Conservation (phyloP, 2,797 vertebrate species). For the Nothura maculosa region DNA sequence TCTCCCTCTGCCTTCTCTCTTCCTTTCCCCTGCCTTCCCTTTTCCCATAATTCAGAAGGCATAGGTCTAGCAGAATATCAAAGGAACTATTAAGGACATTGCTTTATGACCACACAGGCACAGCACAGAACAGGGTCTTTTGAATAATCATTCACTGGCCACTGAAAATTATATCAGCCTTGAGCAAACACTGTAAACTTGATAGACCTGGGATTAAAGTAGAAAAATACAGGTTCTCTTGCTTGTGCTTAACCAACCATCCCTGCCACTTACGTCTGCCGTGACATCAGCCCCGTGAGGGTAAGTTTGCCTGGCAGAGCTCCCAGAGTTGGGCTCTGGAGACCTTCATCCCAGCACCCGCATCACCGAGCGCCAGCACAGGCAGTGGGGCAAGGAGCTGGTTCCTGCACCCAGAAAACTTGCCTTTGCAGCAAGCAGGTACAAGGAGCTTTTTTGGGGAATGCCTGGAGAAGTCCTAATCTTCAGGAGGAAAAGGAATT, state of each 20-base stretch:
- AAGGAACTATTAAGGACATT: neutral
- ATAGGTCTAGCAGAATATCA: neutral
- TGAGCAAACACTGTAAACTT: constrained; percentile 37
- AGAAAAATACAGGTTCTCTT: constrained; percentile 2
- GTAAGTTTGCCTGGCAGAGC: constrained; percentile 20
- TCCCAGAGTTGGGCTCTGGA: neutral
- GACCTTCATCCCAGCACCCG: neutral
- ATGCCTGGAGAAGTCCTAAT: constrained; percentile 22
- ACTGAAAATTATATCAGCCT: constrained; percentile 37
- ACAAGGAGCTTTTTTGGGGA: constrained; percentile 47
- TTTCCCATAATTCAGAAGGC: neutral
- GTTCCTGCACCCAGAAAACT: constrained; percentile 55
- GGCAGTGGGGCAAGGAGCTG: neutral
- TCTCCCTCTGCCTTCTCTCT: neutral
- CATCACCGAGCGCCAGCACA: neutral
- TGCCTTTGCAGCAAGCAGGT: constrained; percentile 54
- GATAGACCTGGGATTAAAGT: constrained; percentile 30
- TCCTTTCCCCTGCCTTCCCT: neutral
- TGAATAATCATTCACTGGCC: neutral
- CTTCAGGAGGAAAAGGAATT: neutral
- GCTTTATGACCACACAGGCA: neutral
- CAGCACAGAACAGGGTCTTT: neutral
- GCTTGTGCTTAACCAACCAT: constrained; percentile 6
- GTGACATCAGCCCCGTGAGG: constrained; percentile 48
- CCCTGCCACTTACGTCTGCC: constrained; percentile 48